phyloP scores from a whole-genome alignment of 2,888 invertebrate genomes.

The Cryptus viduatorius region DNA sequence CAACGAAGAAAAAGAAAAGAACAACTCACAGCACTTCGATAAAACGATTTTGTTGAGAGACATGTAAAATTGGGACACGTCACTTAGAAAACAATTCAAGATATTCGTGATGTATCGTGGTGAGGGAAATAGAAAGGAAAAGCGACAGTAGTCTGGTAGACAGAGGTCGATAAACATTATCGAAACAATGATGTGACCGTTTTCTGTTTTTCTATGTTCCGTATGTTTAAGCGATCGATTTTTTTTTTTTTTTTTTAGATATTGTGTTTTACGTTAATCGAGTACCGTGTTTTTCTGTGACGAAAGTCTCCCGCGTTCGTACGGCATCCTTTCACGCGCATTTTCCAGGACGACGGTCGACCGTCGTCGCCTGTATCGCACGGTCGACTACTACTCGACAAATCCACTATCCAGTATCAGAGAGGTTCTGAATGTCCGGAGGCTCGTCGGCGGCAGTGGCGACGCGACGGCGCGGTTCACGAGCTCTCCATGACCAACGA shows the following conservation, averaged over 20 bases:
- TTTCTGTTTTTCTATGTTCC: neutral
- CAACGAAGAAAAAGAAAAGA: neutral
- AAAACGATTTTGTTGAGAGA: neutral
- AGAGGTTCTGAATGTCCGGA: conserved; percentile 1
- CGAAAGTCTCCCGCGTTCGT: conserved; percentile 68
- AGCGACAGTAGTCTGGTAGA: neutral
- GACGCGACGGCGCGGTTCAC: conserved; percentile 53
- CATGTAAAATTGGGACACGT: conserved; percentile 12
- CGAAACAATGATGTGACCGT: neutral
- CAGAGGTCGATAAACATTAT: conserved; percentile 26
- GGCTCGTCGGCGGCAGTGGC: conserved; percentile 19
- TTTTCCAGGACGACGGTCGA: conserved; percentile 69
- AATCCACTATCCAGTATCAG: conserved; percentile 30
- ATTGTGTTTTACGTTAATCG: neutral
- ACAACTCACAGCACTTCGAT: conserved; percentile 20
- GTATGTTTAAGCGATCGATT: neutral
- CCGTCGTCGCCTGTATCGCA: conserved; percentile 70
- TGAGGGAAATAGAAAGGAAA: neutral
- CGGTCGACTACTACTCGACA: conserved; percentile 75
- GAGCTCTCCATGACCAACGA: conserved; percentile 44
- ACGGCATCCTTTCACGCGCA: conserved; percentile 70
- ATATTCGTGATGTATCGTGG: neutral
- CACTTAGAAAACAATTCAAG: conserved; percentile 16
- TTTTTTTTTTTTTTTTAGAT: neutral
- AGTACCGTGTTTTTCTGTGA: conserved; percentile 69